Percentiles rank a stretch among this genome's conserved stretches.
phyloP scores from a whole-genome alignment of 1,140 invertebrate species.

The Drosophila lowei region DNA sequence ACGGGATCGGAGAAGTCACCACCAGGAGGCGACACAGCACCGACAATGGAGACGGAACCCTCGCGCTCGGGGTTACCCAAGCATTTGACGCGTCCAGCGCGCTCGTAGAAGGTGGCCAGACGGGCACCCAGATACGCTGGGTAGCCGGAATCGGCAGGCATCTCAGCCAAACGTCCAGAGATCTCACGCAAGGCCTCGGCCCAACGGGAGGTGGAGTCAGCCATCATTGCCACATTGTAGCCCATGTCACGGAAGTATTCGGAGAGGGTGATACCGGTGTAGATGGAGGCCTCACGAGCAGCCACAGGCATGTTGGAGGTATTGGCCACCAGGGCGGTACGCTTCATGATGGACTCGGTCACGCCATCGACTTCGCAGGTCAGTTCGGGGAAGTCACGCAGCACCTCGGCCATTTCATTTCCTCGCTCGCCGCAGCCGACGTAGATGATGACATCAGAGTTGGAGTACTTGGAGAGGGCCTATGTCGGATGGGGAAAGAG shows the following conservation, averaged over 20 bases:
- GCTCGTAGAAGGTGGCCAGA: constrained; percentile 99
- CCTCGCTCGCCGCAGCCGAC: constrained; percentile 99
- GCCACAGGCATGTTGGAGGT: constrained; percentile 99
- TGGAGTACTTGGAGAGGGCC: constrained; percentile 99
- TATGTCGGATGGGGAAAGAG: constrained; percentile 1
- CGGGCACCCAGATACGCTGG: constrained; percentile 99
- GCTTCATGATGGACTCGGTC: constrained; percentile 99
- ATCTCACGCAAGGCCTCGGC: constrained; percentile 99
- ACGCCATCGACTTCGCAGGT: constrained; percentile 98
- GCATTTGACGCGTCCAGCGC: constrained; percentile 98
- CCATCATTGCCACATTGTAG: constrained; percentile 99
- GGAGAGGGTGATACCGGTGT: constrained; percentile 99
- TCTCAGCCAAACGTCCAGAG: constrained; percentile 99
- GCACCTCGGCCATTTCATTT: constrained; percentile 94
- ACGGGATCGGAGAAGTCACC: constrained; percentile 99
- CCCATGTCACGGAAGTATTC: constrained; percentile 99
- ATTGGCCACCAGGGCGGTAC: constrained; percentile 99
- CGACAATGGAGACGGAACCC: constrained; percentile 99
- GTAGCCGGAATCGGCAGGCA: constrained; percentile 99
- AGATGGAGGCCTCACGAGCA: constrained; percentile 99
- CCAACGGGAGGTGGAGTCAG: constrained; percentile 99
- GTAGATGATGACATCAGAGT: constrained; percentile 99
- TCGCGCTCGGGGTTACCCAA: constrained; percentile 99
- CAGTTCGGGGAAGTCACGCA: constrained; percentile 99
- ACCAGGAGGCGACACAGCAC: constrained; percentile 99